Percentiles rank a stretch among this genome's conserved stretches.
phyloP scores from a whole-genome alignment of 2,888 invertebrate genomes.

The Artemia sinica region DNA sequence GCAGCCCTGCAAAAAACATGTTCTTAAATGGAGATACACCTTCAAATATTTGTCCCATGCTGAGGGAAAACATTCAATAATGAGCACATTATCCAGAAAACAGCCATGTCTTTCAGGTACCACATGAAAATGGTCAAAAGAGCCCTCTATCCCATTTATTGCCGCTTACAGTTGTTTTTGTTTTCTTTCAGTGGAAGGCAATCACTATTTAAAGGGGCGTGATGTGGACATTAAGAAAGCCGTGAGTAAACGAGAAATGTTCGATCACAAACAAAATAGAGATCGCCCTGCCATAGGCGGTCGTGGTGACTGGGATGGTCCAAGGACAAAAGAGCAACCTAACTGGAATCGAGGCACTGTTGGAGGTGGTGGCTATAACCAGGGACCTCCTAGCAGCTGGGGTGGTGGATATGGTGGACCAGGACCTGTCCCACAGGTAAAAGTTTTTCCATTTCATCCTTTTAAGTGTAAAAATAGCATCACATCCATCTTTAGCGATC shows the following conservation, averaged over 20 bases:
- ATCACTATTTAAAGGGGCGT: constrained; percentile 64
- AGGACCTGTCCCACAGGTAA: no score
- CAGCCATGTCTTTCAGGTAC: no score
- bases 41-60: no score
- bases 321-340: constrained; percentile 30
- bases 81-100: no score
- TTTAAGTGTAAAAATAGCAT: no score
- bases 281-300: constrained; percentile 16
- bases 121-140: no score
- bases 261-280: constrained; percentile 27
- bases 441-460: no score
- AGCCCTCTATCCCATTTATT: no score
- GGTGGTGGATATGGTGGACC: constrained; percentile 28
- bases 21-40: no score
- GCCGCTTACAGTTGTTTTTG: constrained; percentile 14
- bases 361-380: constrained; percentile 37
- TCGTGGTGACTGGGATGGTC: constrained; percentile 20
- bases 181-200: constrained; percentile 46
- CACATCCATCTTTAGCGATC: no score
- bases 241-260: constrained; percentile 68
- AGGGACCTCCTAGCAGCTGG: constrained; percentile 33
- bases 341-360: constrained; percentile 35
- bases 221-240: constrained; percentile 84
- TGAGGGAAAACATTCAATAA: no score
- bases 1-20: no score